Base-by-base conservation (phyloP, 2,797 vertebrate genomes). In the Lepilemur septentrionalis region DNA sequence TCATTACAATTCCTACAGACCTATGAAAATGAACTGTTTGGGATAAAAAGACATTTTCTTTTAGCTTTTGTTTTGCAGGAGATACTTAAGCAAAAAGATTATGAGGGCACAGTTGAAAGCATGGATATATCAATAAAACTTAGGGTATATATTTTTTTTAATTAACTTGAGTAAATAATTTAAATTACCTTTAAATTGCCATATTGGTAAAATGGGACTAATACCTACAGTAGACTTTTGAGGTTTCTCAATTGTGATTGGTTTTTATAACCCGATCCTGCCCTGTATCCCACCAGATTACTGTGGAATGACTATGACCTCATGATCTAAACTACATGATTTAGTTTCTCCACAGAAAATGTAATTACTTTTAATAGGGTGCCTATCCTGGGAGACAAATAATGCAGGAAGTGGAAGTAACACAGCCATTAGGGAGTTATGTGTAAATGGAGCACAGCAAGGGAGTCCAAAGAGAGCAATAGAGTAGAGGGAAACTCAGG, bases 31-130 rank as follows among this genome's bases (percentile, higher is more conserved):
- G n/a, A 73, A 52, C 5, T 41, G 7, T 50, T 65, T 79, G 52
- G n/a, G 18, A 8, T 89, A 76, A 88, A 93, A 76, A 76, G 9
- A 70, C 32, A 55, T 43, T 76, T 90, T 67, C 25, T 65, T 4
- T 52, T 82, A 23, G 32, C 38, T 89, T 81, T 89, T 57, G 38
- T 35, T 70, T 17, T 43, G 17, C 14, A 70, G 32, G 15, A 4
- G 35, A 22, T 46, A 69, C 75, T 94, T 93, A 92, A 81, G 85
- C 30, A 94, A 84, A 73, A 46, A 79, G 20, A 55, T n/a, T 75
- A 41, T 59, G 41, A 86, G 14, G 11, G 10, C 12, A 61, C 61
- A 78, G 73, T 61, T 76, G 55, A 70, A 85, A 65, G 15, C 28
- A 87, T 48, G 38, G 61, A 12, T 3, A 28, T 70, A 76, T 69